Evolutionary conservation across 1,140 invertebrate species (phyloP), one percentile per base, ranked within the genome.

Genomic region (Drosophila nasuta): DNA sequence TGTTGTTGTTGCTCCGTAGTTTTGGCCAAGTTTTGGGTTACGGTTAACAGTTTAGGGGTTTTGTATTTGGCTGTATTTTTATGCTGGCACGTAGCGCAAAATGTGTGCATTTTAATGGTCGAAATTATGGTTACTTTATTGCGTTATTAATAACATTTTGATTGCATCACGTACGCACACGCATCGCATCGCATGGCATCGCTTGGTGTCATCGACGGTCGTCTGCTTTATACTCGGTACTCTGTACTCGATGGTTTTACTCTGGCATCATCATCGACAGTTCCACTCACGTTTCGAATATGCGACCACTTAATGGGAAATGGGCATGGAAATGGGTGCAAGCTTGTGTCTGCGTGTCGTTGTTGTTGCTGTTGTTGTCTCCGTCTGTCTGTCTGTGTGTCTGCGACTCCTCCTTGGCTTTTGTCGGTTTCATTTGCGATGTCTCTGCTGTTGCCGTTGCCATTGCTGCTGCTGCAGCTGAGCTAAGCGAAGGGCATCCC

Each of bases 131-230:
- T 88, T 88, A 89, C 77, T 89, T 88, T 88, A 88, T 83, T 89
- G 85, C 83, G 83, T 89, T 88, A 88, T 88, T 88, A 88, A 88
- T 88, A 88, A 88, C 83, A 89, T 88, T 87, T 88, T 88, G 83
- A 88, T 88, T 89, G 85, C 83, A 88, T 89, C 83, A 88, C 83
- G 83, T 88, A 88, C 85, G 60, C 83, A 87, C 83, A 78, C 83
- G 75, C 80, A 75, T 79, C 62, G 17, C 38, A 43, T 43, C 41
- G n/a, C 41, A 20, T 20, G 20, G 20, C 20, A 25, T 25, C 41
- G n/a, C 41, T 43, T 52, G 48, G 71, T 48, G 28, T 66, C 51
- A 79, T 57, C 58, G 58, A 33, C 71, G 58, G 41, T 38, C 10
- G 6, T 8, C 35, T 38, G 20, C 20, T 25, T 25, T 25, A 25